phyloP scores from a whole-genome alignment of 2,113 vertebrate genomes.

The Lepus americanus region DNA sequence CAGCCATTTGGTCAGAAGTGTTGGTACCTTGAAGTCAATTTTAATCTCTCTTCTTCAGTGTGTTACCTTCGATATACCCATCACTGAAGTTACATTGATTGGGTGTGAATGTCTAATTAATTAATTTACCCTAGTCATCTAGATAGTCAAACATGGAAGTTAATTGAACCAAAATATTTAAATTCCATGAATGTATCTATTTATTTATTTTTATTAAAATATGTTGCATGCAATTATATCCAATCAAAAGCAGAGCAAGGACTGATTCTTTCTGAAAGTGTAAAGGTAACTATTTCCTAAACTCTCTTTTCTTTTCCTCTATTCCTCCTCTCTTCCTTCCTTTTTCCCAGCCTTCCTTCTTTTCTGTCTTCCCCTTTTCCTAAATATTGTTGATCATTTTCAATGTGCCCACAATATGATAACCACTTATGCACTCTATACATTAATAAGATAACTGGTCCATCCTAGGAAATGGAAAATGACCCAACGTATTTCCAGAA shows the following conservation, averaged over 20 bases:
- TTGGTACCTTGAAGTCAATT: not conserved
- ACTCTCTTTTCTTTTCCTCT: too few species aligned
- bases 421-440: accelerated
- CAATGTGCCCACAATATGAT: accelerated
- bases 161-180: not conserved
- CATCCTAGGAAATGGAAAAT: not conserved
- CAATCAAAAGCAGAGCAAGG: not conserved
- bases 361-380: not conserved
- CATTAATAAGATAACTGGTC: not conserved
- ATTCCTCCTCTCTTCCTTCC: not conserved
- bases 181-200: not conserved
- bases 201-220: not conserved
- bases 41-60: not conserved
- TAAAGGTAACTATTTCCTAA: not conserved
- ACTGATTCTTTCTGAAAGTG: not conserved
- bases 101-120: not conserved
- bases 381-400: not conserved
- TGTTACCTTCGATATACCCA: not conserved
- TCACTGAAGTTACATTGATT: not conserved
- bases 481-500: not conserved
- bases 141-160: not conserved
- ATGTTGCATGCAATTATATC: not conserved
- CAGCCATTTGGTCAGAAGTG: not conserved
- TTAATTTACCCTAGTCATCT: not conserved
- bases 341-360: not conserved